phyloP scores from a whole-genome alignment of 2,888 invertebrate genomes.

The Thera obeliscata region DNA sequence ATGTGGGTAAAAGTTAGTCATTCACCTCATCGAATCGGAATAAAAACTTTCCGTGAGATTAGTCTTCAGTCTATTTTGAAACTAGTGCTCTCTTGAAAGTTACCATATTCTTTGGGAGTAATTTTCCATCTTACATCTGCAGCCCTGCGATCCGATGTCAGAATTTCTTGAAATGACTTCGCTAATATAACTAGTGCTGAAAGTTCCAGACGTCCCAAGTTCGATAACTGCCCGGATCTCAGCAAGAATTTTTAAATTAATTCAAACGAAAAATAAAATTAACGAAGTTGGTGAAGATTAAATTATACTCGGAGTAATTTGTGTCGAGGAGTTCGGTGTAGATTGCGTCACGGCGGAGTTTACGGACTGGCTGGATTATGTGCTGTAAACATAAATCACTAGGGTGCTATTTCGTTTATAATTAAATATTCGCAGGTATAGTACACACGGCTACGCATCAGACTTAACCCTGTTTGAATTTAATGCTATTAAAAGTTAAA shows the following conservation, averaged over 20 bases:
- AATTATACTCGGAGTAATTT: conserved; percentile 78
- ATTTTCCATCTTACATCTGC: conserved; percentile 33
- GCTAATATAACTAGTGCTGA: conserved; percentile 75
- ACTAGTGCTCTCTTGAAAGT: conserved; percentile 1
- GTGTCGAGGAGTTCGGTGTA: conserved; percentile 73
- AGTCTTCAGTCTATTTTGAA: neutral
- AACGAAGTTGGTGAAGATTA: conserved; percentile 75
- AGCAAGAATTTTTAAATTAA: conserved; percentile 81
- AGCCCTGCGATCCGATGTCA: conserved; percentile 55
- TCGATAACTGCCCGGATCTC: conserved; percentile 77
- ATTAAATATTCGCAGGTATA: conserved; percentile 8
- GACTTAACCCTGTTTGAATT: too few species aligned
- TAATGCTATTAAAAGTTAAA: too few species aligned
- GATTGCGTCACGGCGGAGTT: conserved; percentile 44
- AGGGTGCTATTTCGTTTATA: conserved; percentile 21
- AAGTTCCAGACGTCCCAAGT: conserved; percentile 72
- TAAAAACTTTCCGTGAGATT: neutral
- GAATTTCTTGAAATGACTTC: conserved; percentile 69
- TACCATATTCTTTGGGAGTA: conserved; percentile 21
- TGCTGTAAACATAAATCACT: conserved; percentile 29
- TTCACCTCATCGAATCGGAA: neutral
- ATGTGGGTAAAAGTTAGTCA: too few species aligned
- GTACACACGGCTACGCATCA: too few species aligned
- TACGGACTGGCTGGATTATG: conserved; percentile 32
- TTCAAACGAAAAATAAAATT: conserved; percentile 82